Conservation (phyloP, 2,113 vertebrate species). For the Oreocharis arfaki region DNA sequence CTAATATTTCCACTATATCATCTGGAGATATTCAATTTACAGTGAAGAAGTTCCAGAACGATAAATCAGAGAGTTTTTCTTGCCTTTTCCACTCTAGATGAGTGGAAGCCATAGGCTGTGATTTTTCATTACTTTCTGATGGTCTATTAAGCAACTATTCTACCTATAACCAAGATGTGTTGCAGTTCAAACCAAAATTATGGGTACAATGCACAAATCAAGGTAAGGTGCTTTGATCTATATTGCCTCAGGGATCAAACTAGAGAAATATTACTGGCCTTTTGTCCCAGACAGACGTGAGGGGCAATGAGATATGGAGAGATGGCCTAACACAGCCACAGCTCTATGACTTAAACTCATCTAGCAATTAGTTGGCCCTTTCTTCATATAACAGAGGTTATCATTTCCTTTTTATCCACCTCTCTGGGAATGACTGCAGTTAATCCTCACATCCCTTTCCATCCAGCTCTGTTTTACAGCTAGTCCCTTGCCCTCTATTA, state of each 20-base stretch:
- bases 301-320: neutral
- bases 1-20: neutral
- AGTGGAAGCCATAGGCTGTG: neutral
- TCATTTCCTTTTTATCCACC: neutral
- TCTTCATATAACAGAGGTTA: neutral
- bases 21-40: neutral
- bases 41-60: neutral
- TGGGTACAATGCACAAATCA: neutral
- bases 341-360: neutral
- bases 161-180: neutral
- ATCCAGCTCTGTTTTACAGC: neutral
- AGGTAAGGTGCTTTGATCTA: neutral
- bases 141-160: slow-evolving; percentile 5
- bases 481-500: neutral
- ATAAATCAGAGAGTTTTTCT: slow-evolving; percentile 1
- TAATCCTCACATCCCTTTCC: neutral
- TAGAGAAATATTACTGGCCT: neutral
- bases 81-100: neutral
- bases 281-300: neutral
- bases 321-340: neutral
- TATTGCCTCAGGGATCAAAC: neutral
- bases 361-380: neutral
- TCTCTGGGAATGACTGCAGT: neutral
- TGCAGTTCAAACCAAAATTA: neutral
- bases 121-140: slow-evolving; percentile 43